Percentiles rank a stretch among this genome's conserved stretches.
Conservation (phyloP, 2,888 invertebrate genomes). For the Stegana nigrithorax region DNA sequence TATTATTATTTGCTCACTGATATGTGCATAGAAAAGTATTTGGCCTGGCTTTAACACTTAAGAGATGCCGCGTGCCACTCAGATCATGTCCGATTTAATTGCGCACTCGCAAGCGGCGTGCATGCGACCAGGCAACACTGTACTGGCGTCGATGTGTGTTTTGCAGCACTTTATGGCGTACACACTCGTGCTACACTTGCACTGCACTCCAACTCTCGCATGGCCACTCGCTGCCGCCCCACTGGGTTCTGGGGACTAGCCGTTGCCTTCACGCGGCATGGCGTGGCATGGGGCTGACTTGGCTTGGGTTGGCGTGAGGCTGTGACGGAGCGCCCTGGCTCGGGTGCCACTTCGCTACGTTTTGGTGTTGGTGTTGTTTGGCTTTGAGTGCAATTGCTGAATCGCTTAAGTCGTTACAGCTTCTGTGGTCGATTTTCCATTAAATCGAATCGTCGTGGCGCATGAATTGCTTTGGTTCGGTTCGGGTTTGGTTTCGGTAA, state of each 20-base stretch:
- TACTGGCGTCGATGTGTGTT: not conserved
- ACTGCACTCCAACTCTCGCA: not conserved
- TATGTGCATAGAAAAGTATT: not conserved
- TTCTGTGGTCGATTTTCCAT: constrained; percentile 59
- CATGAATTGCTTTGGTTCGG: constrained; percentile 48
- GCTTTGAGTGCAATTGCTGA: constrained; percentile 45
- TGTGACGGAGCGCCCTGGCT: no score
- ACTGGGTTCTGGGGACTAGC: not conserved
- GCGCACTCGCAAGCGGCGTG: no score
- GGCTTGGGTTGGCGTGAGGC: constrained; percentile 27
- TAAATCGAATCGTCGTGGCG: constrained; percentile 50
- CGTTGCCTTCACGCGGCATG: no score
- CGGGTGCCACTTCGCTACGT: constrained; percentile 22
- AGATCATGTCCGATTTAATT: no score
- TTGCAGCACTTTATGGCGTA: not conserved
- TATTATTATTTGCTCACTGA: constrained; percentile 5
- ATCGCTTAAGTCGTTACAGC: constrained; percentile 52
- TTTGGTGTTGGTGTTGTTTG: constrained; percentile 21
- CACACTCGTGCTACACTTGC: not conserved
- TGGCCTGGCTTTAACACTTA: no score
- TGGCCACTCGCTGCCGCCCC: not conserved
- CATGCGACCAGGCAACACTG: no score
- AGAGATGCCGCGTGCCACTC: no score
- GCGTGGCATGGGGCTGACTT: not conserved
- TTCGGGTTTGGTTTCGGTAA: not conserved